Evolutionary conservation across 37 sponge, comb jelly and placozoan genomes (phyloP).

Genomic region (Agelas oroides): DNA sequence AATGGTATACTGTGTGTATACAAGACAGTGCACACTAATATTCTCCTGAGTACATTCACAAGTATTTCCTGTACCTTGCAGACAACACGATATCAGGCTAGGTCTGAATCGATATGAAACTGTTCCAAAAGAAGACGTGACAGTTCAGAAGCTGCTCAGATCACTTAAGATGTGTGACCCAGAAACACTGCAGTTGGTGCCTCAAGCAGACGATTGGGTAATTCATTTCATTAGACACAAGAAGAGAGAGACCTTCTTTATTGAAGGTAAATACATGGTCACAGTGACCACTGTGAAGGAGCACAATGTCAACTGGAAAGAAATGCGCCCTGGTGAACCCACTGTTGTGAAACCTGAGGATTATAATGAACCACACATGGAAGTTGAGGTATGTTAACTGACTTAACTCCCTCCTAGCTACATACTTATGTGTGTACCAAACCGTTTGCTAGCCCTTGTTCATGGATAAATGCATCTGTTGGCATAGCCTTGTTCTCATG

Average conservation of each 20-base stretch:
- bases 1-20: no score
- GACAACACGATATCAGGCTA: slow-evolving; percentile 7
- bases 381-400: slow-evolving; percentile 6
- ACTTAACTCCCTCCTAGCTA: no score
- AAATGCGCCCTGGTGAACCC: background rate
- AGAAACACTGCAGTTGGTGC: background rate
- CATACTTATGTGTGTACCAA: no score
- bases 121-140: slow-evolving; percentile 3
- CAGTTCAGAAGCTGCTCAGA: background rate
- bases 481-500: no score
- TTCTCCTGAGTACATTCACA: no score
- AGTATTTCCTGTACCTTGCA: background rate
- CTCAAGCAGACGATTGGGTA: background rate
- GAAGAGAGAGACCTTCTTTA: background rate
- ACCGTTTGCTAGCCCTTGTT: no score
- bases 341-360: background rate
- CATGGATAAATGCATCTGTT: no score
- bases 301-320: background rate
- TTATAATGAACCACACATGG: background rate
- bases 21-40: no score
- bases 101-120: background rate
- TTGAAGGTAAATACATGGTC: background rate
- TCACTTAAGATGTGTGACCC: background rate
- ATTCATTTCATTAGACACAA: slow-evolving; percentile 24
- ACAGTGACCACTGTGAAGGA: slow-evolving; percentile 9